phyloP scores from a whole-genome alignment of 2,888 invertebrate genomes.

The Eretmocerus hayati region DNA sequence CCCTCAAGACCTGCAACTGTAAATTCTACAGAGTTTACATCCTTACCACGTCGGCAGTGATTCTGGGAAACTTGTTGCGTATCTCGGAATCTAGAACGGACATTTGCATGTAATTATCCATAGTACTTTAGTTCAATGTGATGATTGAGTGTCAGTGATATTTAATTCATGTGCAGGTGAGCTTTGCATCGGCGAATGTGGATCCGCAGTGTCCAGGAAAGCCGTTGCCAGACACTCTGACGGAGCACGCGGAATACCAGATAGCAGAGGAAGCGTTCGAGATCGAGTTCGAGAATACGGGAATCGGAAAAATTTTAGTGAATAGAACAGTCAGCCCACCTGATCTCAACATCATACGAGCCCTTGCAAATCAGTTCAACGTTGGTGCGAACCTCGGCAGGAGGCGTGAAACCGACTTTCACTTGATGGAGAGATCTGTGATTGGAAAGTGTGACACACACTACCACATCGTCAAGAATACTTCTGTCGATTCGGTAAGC shows the following conservation, averaged over 20 bases:
- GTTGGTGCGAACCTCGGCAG: slow-evolving; percentile 18
- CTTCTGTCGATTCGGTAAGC: neutral
- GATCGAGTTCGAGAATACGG: slow-evolving; percentile 15
- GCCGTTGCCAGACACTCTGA: slow-evolving; percentile 10
- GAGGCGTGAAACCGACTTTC: slow-evolving; percentile 9
- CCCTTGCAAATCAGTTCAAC: slow-evolving; percentile 20
- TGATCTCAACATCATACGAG: slow-evolving; percentile 21
- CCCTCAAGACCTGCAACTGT: too few species aligned
- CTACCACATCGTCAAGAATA: slow-evolving; percentile 15
- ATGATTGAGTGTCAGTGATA: too few species aligned
- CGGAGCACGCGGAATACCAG: slow-evolving; percentile 21
- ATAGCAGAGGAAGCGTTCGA: slow-evolving; percentile 22
- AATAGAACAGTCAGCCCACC: slow-evolving; percentile 20
- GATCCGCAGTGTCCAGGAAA: slow-evolving; percentile 12
- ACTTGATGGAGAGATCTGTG: slow-evolving; percentile 18
- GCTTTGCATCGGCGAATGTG: slow-evolving; percentile 16
- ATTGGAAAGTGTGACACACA: slow-evolving; percentile 22
- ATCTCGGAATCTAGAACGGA: too few species aligned
- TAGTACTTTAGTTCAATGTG: too few species aligned
- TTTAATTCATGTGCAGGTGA: slow-evolving; percentile 12
- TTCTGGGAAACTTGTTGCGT: too few species aligned
- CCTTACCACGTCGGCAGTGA: too few species aligned
- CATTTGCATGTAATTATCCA: too few species aligned
- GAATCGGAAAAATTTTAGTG: slow-evolving; percentile 20
- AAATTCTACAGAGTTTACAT: too few species aligned